Evolutionary conservation across 2,113 vertebrate species (phyloP).

Genomic region (Maccullochella peelii): DNA sequence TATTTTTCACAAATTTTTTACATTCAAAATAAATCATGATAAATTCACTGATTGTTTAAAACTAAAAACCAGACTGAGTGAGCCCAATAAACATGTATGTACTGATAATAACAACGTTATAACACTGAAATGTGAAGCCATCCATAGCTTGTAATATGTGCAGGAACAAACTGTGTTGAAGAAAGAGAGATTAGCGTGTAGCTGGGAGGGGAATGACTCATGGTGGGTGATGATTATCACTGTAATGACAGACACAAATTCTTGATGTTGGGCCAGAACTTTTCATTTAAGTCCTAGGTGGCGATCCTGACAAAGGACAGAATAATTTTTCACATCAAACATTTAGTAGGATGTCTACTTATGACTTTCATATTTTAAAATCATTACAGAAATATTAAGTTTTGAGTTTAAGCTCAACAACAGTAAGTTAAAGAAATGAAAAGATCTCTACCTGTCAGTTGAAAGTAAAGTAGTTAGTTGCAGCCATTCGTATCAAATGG

Average conservation of each 20-base stretch:
- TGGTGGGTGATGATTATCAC: constrained; percentile 40
- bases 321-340: background rate
- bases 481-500: background rate
- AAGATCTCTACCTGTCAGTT: background rate
- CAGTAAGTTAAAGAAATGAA: background rate
- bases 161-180: background rate
- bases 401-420: background rate
- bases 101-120: background rate
- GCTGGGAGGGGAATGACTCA: background rate
- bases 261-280: constrained; percentile 46
- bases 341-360: background rate
- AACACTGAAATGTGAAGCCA: background rate
- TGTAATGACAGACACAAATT: constrained; percentile 36
- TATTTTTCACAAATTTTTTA: background rate
- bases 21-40: background rate
- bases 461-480: background rate
- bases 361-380: background rate
- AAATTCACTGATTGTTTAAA: background rate
- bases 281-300: background rate
- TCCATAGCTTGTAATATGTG: background rate
- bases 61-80: too few species aligned
- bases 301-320: constrained; percentile 4
- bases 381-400: background rate
- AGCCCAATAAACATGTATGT: too few species aligned
- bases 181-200: constrained; percentile 17